Percentiles rank a stretch among this genome's conserved stretches.
These are phyloP conservation scores for Dromiciops gliroides DNA, from an alignment of 2,113 vertebrate species.

Conservation along the genomic window DNA sequence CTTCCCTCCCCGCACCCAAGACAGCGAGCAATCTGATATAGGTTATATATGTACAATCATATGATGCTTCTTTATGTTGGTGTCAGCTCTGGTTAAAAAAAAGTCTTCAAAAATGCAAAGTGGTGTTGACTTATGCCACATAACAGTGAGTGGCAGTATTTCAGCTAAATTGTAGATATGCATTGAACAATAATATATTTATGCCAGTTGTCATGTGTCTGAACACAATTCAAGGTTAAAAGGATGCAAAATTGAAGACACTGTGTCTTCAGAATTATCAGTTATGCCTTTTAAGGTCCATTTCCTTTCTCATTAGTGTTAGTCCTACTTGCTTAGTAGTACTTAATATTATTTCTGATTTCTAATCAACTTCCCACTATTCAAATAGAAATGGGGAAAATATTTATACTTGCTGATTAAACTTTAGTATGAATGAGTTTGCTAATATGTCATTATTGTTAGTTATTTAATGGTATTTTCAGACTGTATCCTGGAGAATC, in stretches of 20 bases:
- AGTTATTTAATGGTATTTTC: too few relatives aligned
- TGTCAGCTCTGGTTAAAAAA: not conserved
- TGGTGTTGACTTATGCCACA: not conserved
- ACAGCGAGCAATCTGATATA: too few relatives aligned
- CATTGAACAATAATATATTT: not conserved
- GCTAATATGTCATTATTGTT: too few relatives aligned
- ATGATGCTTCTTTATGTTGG: not conserved
- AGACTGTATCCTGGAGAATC: too few relatives aligned
- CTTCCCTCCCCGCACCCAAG: too few relatives aligned
- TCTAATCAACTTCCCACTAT: not conserved
- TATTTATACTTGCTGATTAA: not conserved
- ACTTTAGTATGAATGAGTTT: too few relatives aligned
- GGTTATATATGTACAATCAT: too few relatives aligned
- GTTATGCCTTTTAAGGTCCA: not conserved
- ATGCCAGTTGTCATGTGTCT: not conserved
- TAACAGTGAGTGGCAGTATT: not conserved
- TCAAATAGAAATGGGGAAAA: not conserved
- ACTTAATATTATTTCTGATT: not conserved
- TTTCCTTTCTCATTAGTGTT: not conserved
- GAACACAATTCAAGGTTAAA: not conserved
- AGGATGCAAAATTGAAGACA: not conserved
- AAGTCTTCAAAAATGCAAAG: constrained; percentile 7
- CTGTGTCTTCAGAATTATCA: too few relatives aligned
- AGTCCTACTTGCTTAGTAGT: not conserved
- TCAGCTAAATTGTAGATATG: not conserved